Evolutionary conservation across 2,797 vertebrate genomes (phyloP), one percentile per base, ranked within the genome.

Genomic region (Parotocinclus haroldoi): DNA sequence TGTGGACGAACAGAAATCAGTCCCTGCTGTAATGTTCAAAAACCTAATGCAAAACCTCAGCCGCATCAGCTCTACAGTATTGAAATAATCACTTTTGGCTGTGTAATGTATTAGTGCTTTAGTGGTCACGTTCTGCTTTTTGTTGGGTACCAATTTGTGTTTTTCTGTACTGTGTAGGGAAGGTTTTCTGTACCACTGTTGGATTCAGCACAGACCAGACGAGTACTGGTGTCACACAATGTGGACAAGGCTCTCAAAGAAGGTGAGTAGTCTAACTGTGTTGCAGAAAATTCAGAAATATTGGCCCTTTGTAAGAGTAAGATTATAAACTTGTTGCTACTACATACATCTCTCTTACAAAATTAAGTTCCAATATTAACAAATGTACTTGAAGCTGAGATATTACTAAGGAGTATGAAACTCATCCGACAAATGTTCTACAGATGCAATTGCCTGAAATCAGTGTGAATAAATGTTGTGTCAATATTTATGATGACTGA

Each of bases 211-310:
- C 95, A 92, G 7, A 89, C 85, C 73, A 90, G 94, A 81, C 93
- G 93, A 77, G 92, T 96, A 77, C 88, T 97, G 68, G 92, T 99
- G 82, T 99, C 96, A 9, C 96, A 98, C 82, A 96, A 92, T 71
- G 93, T 98, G 89, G 96, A 99, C 82, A 97, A 97, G 87, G 89
- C 94, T 66, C 86, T 99, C 58, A 98, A 94, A 81, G 96, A 99
- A 92, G 96, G 96, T 99, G 90, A 82, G 81, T 46, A 44, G 38
- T 27, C 7, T 36, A 17, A 59, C 27, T 3, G 44, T 48, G 45
- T 48, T 10, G 5, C 5, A 10, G 18, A 17, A 27, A 48, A 68
- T 51, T 37, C 16, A 52, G 59, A 14, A n/a, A 18, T 48, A 10
- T 18, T 16, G 2, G 11, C 50, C 54, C 7, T 3, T 16, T 12